Evolutionary conservation across 2,797 vertebrate genomes (phyloP).

Genomic region (Xiphorhynchus erythropygius): DNA sequence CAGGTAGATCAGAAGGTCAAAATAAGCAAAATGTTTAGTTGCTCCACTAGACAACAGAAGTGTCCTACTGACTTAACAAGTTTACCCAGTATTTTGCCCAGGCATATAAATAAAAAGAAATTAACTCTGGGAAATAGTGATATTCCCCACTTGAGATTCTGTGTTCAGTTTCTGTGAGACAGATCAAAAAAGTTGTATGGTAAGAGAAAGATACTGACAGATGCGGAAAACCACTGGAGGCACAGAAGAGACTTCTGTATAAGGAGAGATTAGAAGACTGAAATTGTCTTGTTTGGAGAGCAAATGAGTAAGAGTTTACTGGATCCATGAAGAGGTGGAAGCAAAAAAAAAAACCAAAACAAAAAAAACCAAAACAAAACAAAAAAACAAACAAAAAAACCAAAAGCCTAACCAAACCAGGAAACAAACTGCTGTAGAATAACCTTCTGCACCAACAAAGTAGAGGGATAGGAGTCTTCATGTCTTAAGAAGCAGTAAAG

Average conservation of each 20-base stretch:
- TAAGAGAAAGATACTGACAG: neutral
- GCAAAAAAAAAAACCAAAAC: neutral
- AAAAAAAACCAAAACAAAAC: too few relatives aligned
- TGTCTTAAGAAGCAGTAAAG: neutral
- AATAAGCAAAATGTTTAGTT: neutral
- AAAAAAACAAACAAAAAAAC: neutral
- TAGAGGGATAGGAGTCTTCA: neutral
- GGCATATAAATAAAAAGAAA: neutral
- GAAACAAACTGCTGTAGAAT: neutral
- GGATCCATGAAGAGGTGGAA: neutral
- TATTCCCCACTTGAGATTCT: neutral
- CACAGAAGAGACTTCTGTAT: neutral
- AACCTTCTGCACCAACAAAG: neutral
- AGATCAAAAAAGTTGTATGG: neutral
- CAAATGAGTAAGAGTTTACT: conserved; percentile 28
- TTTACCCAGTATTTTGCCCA: neutral
- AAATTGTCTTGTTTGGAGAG: neutral
- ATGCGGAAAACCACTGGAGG: neutral
- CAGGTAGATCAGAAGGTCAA: neutral
- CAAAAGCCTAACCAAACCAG: neutral
- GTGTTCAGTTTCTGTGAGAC: neutral
- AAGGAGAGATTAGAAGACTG: neutral
- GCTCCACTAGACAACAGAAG: neutral
- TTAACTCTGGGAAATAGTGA: neutral
- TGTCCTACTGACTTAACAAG: neutral